Base-by-base conservation (phyloP, 2,888 invertebrate species). In the Thelaira solivaga region DNA sequence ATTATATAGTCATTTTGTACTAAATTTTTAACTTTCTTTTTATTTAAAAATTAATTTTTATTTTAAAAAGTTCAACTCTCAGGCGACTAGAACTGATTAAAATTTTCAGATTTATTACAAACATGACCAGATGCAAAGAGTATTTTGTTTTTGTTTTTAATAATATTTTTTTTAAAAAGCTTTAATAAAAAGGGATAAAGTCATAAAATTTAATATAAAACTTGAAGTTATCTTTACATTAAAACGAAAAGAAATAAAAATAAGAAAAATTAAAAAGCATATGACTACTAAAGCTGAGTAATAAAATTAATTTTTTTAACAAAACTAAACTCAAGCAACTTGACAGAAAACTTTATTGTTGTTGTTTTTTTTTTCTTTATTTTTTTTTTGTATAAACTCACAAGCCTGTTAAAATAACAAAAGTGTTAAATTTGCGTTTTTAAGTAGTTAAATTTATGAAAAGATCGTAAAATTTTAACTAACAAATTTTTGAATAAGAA, bases 171-270 rank as follows among this genome's bases (percentile, higher is more conserved):
- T 22, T 11, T 16, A 11, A 47, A n/a, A 53, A 72, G 31, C 45
- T 61, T 55, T 34, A 59, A 57, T n/a, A 0, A 31, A 55, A 72
- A 64, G 61, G 57, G 43, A 77, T 73, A 73, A 77, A 77, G 77
- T 77, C 73, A 69, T 73, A 77, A 77, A 73, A 69, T 26, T 64
- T 39, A 69, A 77, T 62, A 49, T 13, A 39, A 51, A 31, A 43
- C 31, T 31, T 41, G 16, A n/a, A 61, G 22, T 24, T 11, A 31
- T 13, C 4, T 34, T 49, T n/a, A 39, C 26, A 26, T 26, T 26
- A 26, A 26, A 6, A 26, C 1, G 3, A 22, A 20, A 29, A 29
- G n/a, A n/a, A n/a, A n/a, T n/a, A n/a, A n/a, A n/a, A n/a, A n/a
- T n/a, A 29, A 0, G 26, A 34, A 13, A 31, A 24, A 59, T 22